Percentiles rank a stretch among this genome's conserved stretches.
These are phyloP conservation scores for Steinernema hermaphroditum DNA, from an alignment of 2,888 invertebrate species.

Conservation along the genomic window DNA sequence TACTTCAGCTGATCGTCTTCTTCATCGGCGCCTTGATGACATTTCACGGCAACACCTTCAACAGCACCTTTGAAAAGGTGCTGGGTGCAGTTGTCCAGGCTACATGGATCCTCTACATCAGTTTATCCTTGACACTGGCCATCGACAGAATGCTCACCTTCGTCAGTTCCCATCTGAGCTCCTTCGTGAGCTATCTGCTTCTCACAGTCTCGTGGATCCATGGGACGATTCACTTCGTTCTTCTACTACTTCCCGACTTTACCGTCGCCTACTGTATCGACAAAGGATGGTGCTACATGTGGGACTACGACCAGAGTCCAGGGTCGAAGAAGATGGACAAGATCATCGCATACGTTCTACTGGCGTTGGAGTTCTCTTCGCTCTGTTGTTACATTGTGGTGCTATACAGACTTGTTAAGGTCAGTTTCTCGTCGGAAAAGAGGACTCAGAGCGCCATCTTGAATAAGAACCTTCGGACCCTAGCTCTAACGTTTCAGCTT, in stretches of 20 bases:
- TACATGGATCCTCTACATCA: not conserved
- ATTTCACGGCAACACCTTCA: not conserved
- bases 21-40: not conserved
- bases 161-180: not conserved
- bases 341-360: too few relatives aligned
- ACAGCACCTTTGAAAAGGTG: not conserved
- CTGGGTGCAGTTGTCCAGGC: not conserved
- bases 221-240: not conserved
- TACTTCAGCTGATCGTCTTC: not conserved
- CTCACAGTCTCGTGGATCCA: not conserved
- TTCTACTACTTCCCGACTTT: not conserved
- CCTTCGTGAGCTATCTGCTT: not conserved
- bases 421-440: too few relatives aligned
- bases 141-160: conserved; percentile 8
- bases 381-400: too few relatives aligned
- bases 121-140: not conserved
- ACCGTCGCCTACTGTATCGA: not conserved
- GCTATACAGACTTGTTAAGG: too few relatives aligned
- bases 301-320: too few relatives aligned
- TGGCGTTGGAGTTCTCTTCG: too few relatives aligned
- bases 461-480: too few relatives aligned
- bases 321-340: too few relatives aligned
- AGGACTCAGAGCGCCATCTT: too few relatives aligned
- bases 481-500: not conserved
- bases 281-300: not conserved